phyloP scores from a whole-genome alignment of 2,797 vertebrate genomes.

The Enteromius treurensis region DNA sequence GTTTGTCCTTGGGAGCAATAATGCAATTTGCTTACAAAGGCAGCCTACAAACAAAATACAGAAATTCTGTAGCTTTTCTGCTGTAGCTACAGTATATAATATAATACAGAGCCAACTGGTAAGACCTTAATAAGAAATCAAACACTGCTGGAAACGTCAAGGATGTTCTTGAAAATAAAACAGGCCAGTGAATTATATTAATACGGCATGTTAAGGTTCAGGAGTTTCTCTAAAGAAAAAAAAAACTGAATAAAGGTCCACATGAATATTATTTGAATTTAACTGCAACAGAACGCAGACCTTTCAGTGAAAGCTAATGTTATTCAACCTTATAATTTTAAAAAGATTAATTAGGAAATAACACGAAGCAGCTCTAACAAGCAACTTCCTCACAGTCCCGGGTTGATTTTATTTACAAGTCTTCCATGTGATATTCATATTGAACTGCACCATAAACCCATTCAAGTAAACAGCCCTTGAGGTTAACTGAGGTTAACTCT shows the following conservation, averaged over 20 bases:
- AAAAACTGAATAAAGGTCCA: background rate
- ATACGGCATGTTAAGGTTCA: background rate
- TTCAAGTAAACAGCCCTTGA: background rate
- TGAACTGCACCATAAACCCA: background rate
- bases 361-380: background rate
- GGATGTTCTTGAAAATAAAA: slow-evolving; percentile 4
- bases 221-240: background rate
- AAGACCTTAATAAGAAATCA: background rate
- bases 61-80: background rate
- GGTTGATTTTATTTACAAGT: background rate
- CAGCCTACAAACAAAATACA: background rate
- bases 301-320: background rate
- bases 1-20: slow-evolving; percentile 22
- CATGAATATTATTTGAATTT: background rate
- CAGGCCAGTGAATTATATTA: background rate
- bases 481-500: background rate
- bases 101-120: background rate
- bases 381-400: background rate
- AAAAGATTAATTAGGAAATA: background rate
- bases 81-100: background rate
- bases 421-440: background rate
- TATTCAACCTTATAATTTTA: background rate
- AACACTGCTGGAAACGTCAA: background rate
- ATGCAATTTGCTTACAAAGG: slow-evolving; percentile 9
- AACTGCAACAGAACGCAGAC: background rate